phyloP scores from a whole-genome alignment of 1,140 invertebrate species.

The Ceratosolen fusciceps region DNA sequence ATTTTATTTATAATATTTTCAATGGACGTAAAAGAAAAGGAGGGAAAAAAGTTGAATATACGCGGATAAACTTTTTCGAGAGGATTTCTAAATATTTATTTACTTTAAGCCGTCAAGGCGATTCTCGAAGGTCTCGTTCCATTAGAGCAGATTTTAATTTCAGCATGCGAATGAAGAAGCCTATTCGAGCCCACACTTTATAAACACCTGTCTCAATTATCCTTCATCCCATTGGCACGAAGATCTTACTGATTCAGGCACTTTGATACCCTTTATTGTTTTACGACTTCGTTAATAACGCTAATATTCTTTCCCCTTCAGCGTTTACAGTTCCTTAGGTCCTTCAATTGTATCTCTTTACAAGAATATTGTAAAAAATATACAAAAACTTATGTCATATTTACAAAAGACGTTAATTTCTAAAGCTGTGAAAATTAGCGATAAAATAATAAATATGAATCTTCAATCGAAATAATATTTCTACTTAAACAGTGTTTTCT shows the following conservation, averaged over 20 bases:
- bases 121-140: not conserved
- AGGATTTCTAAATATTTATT: no score
- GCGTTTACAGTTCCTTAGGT: not conserved
- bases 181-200: no score
- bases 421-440: not conserved
- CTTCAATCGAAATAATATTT: not conserved
- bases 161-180: not conserved
- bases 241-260: not conserved
- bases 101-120: no score
- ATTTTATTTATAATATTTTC: no score
- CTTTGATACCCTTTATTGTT: not conserved
- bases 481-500: no score
- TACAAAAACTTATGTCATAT: not conserved
- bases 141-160: not conserved
- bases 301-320: not conserved
- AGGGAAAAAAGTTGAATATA: no score
- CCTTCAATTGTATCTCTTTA: not conserved
- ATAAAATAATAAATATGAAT: not conserved
- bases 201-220: not conserved
- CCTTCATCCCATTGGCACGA: not conserved
- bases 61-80: no score
- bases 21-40: no score
- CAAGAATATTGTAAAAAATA: not conserved
- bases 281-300: not conserved
- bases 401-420: not conserved